Evolutionary conservation across 2,888 invertebrate genomes (phyloP), one percentile per base, ranked within the genome.

Genomic region (Dryadula phaetusa): DNA sequence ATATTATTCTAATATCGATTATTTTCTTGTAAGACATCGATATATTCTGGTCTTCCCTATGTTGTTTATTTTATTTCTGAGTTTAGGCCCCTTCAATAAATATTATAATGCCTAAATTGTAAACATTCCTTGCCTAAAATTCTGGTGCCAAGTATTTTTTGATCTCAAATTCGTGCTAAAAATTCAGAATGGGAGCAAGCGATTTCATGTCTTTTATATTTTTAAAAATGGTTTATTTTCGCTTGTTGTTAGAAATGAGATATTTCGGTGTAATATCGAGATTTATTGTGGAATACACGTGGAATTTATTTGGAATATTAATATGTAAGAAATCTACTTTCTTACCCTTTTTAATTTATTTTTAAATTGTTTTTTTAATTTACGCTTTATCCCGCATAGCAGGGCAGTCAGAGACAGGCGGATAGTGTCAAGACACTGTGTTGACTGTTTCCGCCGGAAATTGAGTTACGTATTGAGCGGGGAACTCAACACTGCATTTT

Each of bases 101-200:
- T 47, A 47, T 64, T 22, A 22, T 25, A 28, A 53, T 54, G 16
- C 37, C 47, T 44, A 47, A 56, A 56, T 47, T 46, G 64, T 56
- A 25, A 8, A 20, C 44, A 56, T 56, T 37, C 64, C 47, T 64
- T 16, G 46, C 46, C 46, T 14, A 46, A 56, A 64, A 64, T 47
- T 34, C 46, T 54, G 42, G 34, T 54, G 37, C 25, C 16, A 37
- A 56, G 47, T 46, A 56, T 64, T 58, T 64, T 47, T 44, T 32
- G 25, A 52, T 53, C 52, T 62, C 32, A 53, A 53, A 54, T 32
- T 44, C 64, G 46, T 54, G 54, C 16, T 63, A 64, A 64, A 63
- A 63, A 63, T 63, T 32, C 42, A 32, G 44, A 42, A 28, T 14
- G 32, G 18, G 10, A n/a, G 1, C 63, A 16, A 20, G 34, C 22